These are phyloP conservation scores for Anguilla anguilla DNA, from an alignment of 2,797 vertebrate species.

Conservation along the genomic window DNA sequence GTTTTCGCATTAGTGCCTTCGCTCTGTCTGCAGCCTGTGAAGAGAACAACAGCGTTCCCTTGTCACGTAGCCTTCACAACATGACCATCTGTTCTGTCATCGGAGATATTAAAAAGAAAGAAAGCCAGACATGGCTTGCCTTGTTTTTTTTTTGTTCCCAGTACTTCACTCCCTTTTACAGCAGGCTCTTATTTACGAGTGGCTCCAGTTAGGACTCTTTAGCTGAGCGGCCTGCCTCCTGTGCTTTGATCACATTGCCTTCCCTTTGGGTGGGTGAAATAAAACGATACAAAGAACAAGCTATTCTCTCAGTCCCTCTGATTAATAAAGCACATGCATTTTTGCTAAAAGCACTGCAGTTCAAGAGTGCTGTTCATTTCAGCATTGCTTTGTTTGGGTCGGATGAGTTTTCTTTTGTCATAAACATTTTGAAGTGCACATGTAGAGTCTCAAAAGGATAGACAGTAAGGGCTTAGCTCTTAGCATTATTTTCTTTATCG, in stretches of 20 bases:
- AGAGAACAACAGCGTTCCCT: constrained; percentile 42
- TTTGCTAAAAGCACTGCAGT: neutral
- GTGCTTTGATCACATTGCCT: neutral
- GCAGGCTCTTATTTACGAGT: neutral
- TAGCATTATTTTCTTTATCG: neutral
- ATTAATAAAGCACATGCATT: neutral
- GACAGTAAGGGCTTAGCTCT: neutral
- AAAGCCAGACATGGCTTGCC: constrained; percentile 23
- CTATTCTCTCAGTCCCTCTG: neutral
- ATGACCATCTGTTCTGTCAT: constrained; percentile 52
- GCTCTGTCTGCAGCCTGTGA: constrained; percentile 52
- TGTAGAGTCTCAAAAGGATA: neutral
- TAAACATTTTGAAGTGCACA: neutral
- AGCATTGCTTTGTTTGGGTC: neutral
- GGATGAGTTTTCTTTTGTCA: neutral
- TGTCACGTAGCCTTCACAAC: constrained; percentile 44
- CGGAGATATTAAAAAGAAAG: constrained; percentile 31
- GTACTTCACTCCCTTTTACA: neutral
- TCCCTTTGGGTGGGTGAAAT: neutral
- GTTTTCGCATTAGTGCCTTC: constrained; percentile 41
- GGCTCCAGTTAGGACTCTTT: neutral
- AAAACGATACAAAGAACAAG: neutral
- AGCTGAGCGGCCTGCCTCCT: neutral
- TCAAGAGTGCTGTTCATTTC: neutral
- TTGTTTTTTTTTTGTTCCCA: constrained; percentile 13